A percentile compares a stretch with the other conserved stretches of the same genome.
phyloP scores from a whole-genome alignment of 1,140 invertebrate species.

The Leptonema lineaticorne region DNA sequence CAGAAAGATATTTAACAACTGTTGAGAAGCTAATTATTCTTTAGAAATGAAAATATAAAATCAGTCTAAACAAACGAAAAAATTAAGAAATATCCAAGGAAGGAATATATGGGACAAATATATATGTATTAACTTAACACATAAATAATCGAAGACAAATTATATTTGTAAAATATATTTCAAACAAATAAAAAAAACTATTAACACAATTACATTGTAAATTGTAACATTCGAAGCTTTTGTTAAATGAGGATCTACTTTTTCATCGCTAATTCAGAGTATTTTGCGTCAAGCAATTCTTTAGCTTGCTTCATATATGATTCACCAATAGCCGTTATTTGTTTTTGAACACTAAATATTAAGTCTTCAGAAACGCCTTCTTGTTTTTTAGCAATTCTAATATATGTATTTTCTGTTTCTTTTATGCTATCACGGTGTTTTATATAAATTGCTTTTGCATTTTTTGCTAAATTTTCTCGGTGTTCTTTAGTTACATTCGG shows the following conservation, averaged over 20 bases:
- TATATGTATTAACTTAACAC: too few species aligned
- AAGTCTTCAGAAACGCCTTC: conserved; percentile 69
- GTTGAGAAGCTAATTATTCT: too few species aligned
- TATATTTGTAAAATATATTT: too few species aligned
- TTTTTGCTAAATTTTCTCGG: conserved; percentile 82
- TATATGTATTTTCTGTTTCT: conserved; percentile 72
- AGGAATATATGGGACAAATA: too few species aligned
- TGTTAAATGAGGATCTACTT: not conserved
- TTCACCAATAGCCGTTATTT: conserved; percentile 67
- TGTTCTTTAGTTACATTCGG: conserved; percentile 93
- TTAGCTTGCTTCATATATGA: conserved; percentile 68
- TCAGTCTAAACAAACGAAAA: too few species aligned
- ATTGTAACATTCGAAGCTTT: too few species aligned
- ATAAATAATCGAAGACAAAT: too few species aligned
- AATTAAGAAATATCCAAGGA: too few species aligned
- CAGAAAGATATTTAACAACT: too few species aligned
- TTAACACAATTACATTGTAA: too few species aligned
- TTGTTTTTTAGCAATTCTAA: conserved; percentile 59
- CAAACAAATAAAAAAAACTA: too few species aligned
- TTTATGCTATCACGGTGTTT: conserved; percentile 79
- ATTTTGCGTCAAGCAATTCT: conserved; percentile 66
- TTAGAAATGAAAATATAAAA: too few species aligned
- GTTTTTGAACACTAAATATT: conserved; percentile 63
- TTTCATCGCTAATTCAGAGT: conserved; percentile 68
- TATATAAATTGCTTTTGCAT: conserved; percentile 78